Conservation (phyloP, 2,888 invertebrate genomes). For the Laothoe populi region DNA sequence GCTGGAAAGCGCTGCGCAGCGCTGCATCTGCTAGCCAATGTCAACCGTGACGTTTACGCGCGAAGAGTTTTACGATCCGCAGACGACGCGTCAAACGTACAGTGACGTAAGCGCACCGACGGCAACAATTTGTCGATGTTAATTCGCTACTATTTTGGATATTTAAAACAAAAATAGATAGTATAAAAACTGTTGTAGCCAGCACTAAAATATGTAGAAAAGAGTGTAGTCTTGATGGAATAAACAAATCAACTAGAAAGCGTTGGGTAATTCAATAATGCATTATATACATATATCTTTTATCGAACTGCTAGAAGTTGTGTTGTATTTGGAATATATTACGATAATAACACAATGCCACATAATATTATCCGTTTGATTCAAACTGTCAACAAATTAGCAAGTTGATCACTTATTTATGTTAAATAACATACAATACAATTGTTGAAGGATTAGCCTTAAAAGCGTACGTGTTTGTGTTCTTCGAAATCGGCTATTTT, state of each 20-base stretch:
- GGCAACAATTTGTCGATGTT: slow-evolving; percentile 15
- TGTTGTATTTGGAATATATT: slow-evolving; percentile 32
- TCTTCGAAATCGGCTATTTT: slow-evolving; percentile 17
- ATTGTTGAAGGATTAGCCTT: slow-evolving; percentile 33
- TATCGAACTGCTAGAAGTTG: not conserved
- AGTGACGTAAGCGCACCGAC: slow-evolving; percentile 57
- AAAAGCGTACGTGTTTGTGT: slow-evolving; percentile 29
- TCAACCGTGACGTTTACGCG: slow-evolving; percentile 83
- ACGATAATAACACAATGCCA: slow-evolving; percentile 34
- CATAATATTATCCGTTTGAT: slow-evolving; percentile 37
- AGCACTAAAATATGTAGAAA: no score
- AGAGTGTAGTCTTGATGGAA: no score
- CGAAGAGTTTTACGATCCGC: slow-evolving; percentile 82
- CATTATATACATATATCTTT: no score
- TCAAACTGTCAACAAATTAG: slow-evolving; percentile 38
- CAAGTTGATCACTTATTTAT: slow-evolving; percentile 38
- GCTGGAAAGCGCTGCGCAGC: slow-evolving; percentile 56
- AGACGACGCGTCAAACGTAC: slow-evolving; percentile 73
- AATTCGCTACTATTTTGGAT: no score
- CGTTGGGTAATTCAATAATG: no score
- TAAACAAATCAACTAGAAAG: no score
- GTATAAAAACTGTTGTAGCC: no score
- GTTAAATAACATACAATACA: slow-evolving; percentile 34
- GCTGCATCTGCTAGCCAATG: slow-evolving; percentile 79
- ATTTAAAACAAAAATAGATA: no score